phyloP scores from a whole-genome alignment of 2,888 invertebrate species.

The Orgyia antiqua region DNA sequence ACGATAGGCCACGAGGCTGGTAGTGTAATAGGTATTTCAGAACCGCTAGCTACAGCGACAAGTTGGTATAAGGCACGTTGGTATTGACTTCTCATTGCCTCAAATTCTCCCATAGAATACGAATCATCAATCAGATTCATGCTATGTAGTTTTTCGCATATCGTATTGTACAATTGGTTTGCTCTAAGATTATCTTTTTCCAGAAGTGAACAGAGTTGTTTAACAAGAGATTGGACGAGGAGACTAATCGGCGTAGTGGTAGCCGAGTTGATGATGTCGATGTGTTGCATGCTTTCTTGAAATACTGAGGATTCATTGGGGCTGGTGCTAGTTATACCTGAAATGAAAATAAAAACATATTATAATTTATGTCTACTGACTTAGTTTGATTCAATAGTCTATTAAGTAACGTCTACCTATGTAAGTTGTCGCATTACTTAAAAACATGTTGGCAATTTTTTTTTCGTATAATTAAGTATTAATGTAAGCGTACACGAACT shows the following conservation, averaged over 20 bases:
- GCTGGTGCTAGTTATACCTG: conserved; percentile 50
- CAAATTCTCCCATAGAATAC: conserved; percentile 83
- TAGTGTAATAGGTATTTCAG: conserved; percentile 68
- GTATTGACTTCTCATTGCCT: conserved; percentile 82
- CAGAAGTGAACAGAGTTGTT: conserved; percentile 81
- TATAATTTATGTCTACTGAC: too few relatives aligned
- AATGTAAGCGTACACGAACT: too few relatives aligned
- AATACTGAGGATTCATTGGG: conserved; percentile 52
- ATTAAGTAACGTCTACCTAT: too few relatives aligned
- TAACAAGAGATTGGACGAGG: conserved; percentile 83
- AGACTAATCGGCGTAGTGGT: conserved; percentile 81
- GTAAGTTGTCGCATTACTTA: too few relatives aligned
- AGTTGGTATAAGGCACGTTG: conserved; percentile 82
- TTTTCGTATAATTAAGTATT: too few relatives aligned
- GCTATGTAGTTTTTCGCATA: conserved; percentile 82
- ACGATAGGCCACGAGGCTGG: conserved; percentile 74
- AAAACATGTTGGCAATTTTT: too few relatives aligned
- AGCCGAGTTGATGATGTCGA: conserved; percentile 55
- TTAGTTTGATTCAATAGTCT: too few relatives aligned
- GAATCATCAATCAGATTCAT: conserved; percentile 85
- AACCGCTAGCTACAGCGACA: conserved; percentile 77
- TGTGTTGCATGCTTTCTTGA: conserved; percentile 53
- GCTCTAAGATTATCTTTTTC: conserved; percentile 79
- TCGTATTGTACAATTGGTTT: conserved; percentile 80
- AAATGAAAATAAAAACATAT: conserved; percentile 18